Evolutionary conservation across 2,797 vertebrate species (phyloP).

Genomic region (Oreortyx pictus): DNA sequence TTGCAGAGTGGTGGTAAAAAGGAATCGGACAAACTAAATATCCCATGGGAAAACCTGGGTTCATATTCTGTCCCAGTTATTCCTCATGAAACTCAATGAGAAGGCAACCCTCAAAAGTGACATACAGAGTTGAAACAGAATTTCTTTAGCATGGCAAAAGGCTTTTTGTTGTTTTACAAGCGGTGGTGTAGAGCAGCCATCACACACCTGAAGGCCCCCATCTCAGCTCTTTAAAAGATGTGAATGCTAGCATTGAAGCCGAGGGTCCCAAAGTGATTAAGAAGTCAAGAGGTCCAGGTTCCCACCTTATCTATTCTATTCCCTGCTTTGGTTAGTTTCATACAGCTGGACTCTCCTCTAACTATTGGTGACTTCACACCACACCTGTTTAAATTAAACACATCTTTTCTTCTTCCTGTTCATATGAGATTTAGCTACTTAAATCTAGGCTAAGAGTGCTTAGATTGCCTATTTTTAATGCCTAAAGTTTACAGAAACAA

Average conservation of each 20-base stretch:
- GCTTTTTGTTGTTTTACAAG: neutral
- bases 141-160: neutral
- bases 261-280: neutral
- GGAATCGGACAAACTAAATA: neutral
- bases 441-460: neutral
- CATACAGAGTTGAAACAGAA: rapidly evolving
- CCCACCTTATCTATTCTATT: neutral
- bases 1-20: neutral
- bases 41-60: neutral
- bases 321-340: neutral
- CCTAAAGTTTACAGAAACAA: neutral
- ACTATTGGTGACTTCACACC: neutral
- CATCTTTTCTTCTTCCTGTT: neutral
- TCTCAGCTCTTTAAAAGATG: neutral
- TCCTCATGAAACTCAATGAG: neutral
- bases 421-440: neutral
- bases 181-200: rapidly evolving
- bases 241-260: neutral
- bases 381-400: neutral
- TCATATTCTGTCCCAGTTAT: neutral
- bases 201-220: neutral
- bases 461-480: neutral
- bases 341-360: neutral
- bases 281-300: neutral
- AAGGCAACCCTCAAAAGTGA: neutral